Evolutionary conservation across 1,140 invertebrate species (phyloP).

Genomic region (Doryteuthis pealeii): DNA sequence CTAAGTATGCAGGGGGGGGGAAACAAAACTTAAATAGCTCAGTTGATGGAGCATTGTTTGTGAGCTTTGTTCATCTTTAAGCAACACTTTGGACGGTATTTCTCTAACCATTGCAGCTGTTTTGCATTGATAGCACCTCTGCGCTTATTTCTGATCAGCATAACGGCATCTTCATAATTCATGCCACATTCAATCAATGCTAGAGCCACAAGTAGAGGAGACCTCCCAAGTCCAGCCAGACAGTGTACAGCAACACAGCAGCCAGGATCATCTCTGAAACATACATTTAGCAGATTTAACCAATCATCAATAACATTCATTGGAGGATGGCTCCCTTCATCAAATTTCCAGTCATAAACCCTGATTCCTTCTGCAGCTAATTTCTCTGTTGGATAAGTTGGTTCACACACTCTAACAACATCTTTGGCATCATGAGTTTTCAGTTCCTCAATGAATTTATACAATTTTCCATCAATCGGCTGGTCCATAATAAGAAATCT

Average conservation of each 20-base stretch:
- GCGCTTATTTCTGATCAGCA: slow-evolving; percentile 91
- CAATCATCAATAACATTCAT: slow-evolving; percentile 83
- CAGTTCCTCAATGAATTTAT: slow-evolving; percentile 85
- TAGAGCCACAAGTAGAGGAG: slow-evolving; percentile 92
- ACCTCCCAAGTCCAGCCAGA: slow-evolving; percentile 86
- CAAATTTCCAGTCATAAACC: slow-evolving; percentile 68
- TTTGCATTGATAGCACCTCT: too few species aligned
- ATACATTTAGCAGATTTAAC: slow-evolving; percentile 77
- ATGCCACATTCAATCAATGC: slow-evolving; percentile 95
- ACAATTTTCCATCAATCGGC: slow-evolving; percentile 89
- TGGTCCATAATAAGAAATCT: slow-evolving; percentile 96
- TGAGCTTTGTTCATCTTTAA: too few species aligned
- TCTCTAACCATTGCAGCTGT: too few species aligned
- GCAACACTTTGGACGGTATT: slow-evolving; percentile 66
- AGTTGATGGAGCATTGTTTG: too few species aligned
- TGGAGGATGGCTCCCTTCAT: slow-evolving; percentile 62
- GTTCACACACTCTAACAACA: too few species aligned
- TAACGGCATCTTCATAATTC: slow-evolving; percentile 95
- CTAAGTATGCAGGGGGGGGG: too few species aligned
- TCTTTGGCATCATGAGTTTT: too few species aligned
- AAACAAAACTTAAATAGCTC: too few species aligned
- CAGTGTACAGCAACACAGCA: slow-evolving; percentile 94
- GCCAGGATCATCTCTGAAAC: slow-evolving; percentile 76
- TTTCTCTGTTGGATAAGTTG: slow-evolving; percentile 81
- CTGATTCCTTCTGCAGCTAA: slow-evolving; percentile 82